A percentile compares a stretch with the other conserved stretches of the same genome.
These are phyloP conservation scores for Batillaria attramentaria DNA, from an alignment of 1,140 invertebrate species.

Conservation along the genomic window DNA sequence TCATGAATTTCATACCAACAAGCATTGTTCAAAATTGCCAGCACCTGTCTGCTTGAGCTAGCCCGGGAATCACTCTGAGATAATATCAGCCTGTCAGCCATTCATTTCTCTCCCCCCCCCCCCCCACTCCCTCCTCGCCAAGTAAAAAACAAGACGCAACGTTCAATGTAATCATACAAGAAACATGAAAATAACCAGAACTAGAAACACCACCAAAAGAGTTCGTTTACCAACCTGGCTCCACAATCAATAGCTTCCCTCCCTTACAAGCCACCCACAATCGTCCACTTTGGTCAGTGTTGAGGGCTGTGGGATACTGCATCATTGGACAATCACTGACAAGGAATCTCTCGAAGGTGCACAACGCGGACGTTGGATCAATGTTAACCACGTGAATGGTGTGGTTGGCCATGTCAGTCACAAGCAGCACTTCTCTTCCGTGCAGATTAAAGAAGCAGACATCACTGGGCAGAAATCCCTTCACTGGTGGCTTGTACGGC, in stretches of 20 bases:
- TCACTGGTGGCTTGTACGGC: not conserved
- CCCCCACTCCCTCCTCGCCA: no score
- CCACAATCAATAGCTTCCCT: constrained; percentile 6
- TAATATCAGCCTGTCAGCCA: no score
- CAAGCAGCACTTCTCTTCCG: not conserved
- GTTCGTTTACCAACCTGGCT: no score
- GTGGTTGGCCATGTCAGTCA: not conserved
- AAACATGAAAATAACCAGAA: no score
- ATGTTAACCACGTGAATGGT: constrained; percentile 7
- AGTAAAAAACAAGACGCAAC: no score
- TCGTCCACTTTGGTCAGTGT: constrained; percentile 8
- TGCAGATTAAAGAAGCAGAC: constrained; percentile 16
- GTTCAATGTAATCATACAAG: no score
- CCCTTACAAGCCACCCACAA: constrained; percentile 24
- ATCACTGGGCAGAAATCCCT: not conserved
- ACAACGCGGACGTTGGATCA: not conserved
- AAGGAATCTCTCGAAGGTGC: constrained; percentile 8
- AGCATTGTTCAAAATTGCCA: no score
- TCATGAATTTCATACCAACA: no score
- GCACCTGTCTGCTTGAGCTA: no score
- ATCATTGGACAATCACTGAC: not conserved
- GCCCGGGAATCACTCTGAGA: no score
- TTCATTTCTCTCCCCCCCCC: no score
- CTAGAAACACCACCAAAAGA: no score
- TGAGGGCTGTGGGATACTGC: constrained; percentile 12